A percentile compares a stretch with the other conserved stretches of the same genome.
Evolutionary conservation across 2,888 invertebrate genomes (phyloP).

Genomic region (Helicoverpa assulta): DNA sequence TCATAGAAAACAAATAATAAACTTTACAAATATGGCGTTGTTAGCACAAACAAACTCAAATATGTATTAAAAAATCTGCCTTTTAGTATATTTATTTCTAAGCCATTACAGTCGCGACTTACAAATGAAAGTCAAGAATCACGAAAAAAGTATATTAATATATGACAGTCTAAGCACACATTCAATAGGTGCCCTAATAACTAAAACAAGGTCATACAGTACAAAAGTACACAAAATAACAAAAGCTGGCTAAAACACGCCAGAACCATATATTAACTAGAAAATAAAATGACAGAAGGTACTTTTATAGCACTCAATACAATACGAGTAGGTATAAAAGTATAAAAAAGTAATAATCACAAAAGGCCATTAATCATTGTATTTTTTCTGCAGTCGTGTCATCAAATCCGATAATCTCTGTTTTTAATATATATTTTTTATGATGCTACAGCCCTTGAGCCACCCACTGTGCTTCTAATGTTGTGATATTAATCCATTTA

Average conservation of each 20-base stretch:
- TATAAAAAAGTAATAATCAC: constrained; percentile 24
- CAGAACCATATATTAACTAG: constrained; percentile 29
- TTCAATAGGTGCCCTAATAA: not conserved
- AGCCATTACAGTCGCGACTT: constrained; percentile 3
- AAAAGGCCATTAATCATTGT: constrained; percentile 42
- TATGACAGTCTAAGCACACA: not conserved
- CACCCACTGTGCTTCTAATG: constrained; percentile 45
- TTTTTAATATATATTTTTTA: constrained; percentile 38
- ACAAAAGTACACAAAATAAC: constrained; percentile 27
- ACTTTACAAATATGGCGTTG: not conserved
- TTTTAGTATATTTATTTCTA: not conserved
- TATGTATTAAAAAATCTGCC: not conserved
- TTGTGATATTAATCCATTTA: constrained; percentile 66
- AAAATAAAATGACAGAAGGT: constrained; percentile 11
- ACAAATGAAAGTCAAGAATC: constrained; percentile 3
- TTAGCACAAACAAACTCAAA: not conserved
- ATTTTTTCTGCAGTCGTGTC: constrained; percentile 26
- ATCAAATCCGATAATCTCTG: constrained; percentile 41
- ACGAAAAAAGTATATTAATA: not conserved
- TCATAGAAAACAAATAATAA: not conserved
- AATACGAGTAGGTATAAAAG: not conserved
- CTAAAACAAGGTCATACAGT: constrained; percentile 19
- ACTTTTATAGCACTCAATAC: constrained; percentile 8
- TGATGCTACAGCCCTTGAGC: constrained; percentile 9
- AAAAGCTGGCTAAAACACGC: constrained; percentile 16